These are phyloP conservation scores for Eulimnadia texana DNA, from an alignment of 1,140 invertebrate genomes.

Conservation along the genomic window DNA sequence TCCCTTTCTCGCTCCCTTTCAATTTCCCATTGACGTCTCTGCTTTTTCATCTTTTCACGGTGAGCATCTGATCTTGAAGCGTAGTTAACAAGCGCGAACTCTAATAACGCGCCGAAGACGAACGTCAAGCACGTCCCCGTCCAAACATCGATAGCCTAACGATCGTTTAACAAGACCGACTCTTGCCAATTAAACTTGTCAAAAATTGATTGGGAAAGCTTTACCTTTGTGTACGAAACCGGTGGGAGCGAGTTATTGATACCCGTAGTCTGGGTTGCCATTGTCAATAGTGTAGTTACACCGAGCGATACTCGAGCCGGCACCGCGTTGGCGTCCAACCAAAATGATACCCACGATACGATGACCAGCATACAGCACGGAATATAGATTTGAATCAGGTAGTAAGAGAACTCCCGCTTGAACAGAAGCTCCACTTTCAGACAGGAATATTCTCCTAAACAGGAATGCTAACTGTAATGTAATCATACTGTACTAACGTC, in stretches of 20 bases:
- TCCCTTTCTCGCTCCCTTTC: slow-evolving; percentile 30
- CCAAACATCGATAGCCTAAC: slow-evolving; percentile 81
- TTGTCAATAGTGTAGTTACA: slow-evolving; percentile 90
- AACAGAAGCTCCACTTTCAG: slow-evolving; percentile 86
- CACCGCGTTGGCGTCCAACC: slow-evolving; percentile 91
- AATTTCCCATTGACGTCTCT: slow-evolving; percentile 54
- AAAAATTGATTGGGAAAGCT: neutral
- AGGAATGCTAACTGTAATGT: neutral
- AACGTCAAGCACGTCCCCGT: slow-evolving; percentile 93
- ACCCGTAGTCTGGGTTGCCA: slow-evolving; percentile 85
- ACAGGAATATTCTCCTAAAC: slow-evolving; percentile 87
- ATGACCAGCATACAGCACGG: slow-evolving; percentile 94
- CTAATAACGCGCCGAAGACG: slow-evolving; percentile 88
- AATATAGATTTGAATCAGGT: slow-evolving; percentile 94
- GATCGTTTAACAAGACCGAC: neutral
- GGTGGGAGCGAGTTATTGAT: slow-evolving; percentile 93
- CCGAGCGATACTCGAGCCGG: slow-evolving; percentile 86
- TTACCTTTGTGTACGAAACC: slow-evolving; percentile 82
- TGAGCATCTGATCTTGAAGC: slow-evolving; percentile 83
- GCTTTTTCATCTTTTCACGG: slow-evolving; percentile 79
- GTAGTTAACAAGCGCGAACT: slow-evolving; percentile 94
- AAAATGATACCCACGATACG: slow-evolving; percentile 94
- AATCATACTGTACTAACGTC: neutral
- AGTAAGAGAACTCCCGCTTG: slow-evolving; percentile 95
- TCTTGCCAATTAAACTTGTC: neutral